Conservation (phyloP, 2,888 invertebrate genomes). For the Toxonevra muliebris region DNA sequence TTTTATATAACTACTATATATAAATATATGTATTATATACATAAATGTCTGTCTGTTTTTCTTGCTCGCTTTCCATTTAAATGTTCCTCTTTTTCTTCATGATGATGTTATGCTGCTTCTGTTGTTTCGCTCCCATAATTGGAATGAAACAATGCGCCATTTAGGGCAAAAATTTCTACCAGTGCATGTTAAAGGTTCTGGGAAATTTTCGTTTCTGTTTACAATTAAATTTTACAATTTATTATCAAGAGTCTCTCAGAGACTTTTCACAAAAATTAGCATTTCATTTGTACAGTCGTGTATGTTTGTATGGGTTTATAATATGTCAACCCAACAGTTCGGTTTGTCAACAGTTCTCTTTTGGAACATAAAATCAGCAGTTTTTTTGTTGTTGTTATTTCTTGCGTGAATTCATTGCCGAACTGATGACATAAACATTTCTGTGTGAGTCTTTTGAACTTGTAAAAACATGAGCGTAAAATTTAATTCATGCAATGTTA, state of each 20-base stretch:
- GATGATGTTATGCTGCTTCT: too few species aligned
- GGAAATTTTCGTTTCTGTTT: slow-evolving; percentile 25
- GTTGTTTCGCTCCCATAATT: slow-evolving; percentile 33
- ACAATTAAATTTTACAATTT: slow-evolving; percentile 22
- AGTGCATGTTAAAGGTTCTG: slow-evolving; percentile 23
- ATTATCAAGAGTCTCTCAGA: slow-evolving; percentile 15
- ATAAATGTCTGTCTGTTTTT: neutral
- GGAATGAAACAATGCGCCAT: slow-evolving; percentile 38
- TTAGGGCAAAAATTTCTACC: slow-evolving; percentile 30
- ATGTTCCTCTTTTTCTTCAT: neutral
- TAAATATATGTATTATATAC: too few species aligned
- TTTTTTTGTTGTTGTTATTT: too few species aligned
- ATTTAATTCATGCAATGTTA: too few species aligned
- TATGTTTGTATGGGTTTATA: too few species aligned
- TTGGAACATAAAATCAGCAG: too few species aligned
- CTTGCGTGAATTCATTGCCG: too few species aligned
- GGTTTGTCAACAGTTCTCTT: too few species aligned
- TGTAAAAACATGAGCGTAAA: too few species aligned
- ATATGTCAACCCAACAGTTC: too few species aligned
- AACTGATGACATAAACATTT: too few species aligned
- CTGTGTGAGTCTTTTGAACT: too few species aligned
- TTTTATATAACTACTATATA: neutral
- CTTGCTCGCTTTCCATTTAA: slow-evolving; percentile 15
- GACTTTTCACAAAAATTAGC: slow-evolving; percentile 10
- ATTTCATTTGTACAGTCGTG: neutral